Evolutionary conservation across 2,113 vertebrate species (phyloP), one percentile per base, ranked within the genome.

Genomic region (Hiodon tergisus): DNA sequence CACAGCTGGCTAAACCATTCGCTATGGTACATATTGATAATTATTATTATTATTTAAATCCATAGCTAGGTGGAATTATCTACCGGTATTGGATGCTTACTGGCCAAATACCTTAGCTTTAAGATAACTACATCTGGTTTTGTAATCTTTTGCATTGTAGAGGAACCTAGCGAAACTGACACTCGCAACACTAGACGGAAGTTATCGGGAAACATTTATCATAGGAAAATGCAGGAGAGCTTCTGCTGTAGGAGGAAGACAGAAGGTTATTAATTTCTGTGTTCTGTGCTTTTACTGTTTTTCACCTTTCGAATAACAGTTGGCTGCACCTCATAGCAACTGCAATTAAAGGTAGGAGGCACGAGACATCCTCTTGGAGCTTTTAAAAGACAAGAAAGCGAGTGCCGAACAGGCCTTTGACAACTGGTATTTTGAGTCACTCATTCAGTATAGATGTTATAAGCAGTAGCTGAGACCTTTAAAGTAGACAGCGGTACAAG

Each of bases 241-340:
- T 67, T 75, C 51, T 71, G 68, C 76, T 50, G 53, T 10, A 63
- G 9, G 61, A 73, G 62, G 16, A 77, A 74, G 62, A 10, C 74
- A 67, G 70, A 79, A 53, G 16, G 63, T 61, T 72, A 68, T 78
- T 82, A 84, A 84, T 80, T 72, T 67, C 78, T 87, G 63, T 88
- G 73, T 86, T 86, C 53, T 87, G 76, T 88, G 84, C 83, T 85
- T 85, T 81, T 87, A 85, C 83, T 80, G 78, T 81, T 86, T 85
- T 83, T 80, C 80, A 78, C 76, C 82, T 79, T 72, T 83, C 71
- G 76, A 86, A 76, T 83, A 81, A 83, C 82, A 79, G 58, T 83
- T 79, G 84, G 83, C 84, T 78, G 82, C 77, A 79, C 80, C 9
- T 73, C 82, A 74, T 80, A 77, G 76, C 76, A 78, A 77, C 77